Percentiles rank a stretch among this genome's conserved stretches.
Conservation (phyloP, 2,797 vertebrate species). For the Serranus cabrilla region DNA sequence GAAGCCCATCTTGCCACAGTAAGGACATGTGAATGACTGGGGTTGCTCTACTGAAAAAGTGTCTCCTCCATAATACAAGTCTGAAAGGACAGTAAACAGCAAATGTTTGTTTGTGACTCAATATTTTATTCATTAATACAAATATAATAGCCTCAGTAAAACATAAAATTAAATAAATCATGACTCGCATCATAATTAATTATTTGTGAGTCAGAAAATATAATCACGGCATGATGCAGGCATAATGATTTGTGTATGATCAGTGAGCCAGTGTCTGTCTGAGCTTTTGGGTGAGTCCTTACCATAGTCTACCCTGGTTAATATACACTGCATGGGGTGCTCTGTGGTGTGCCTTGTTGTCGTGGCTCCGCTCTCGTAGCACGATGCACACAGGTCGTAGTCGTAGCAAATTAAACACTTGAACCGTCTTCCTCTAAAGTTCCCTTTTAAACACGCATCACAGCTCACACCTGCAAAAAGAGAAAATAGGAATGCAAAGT, state of each 20-base stretch:
- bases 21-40: slow-evolving; percentile 99
- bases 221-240: slow-evolving; percentile 10
- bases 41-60: slow-evolving; percentile 99
- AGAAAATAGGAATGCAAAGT: slow-evolving; percentile 1
- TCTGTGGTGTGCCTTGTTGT: slow-evolving; percentile 98
- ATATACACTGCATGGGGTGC: slow-evolving; percentile 99
- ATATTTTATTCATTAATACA: background rate
- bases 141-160: background rate
- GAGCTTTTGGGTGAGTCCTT: slow-evolving; percentile 70
- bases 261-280: slow-evolving; percentile 7
- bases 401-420: slow-evolving; percentile 99
- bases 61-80: slow-evolving; percentile 99
- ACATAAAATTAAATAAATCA: background rate
- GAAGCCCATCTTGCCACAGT: slow-evolving; percentile 99
- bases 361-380: slow-evolving; percentile 99
- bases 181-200: background rate
- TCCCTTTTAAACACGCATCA: slow-evolving; percentile 99
- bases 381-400: slow-evolving; percentile 98
- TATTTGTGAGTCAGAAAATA: slow-evolving; percentile 11
- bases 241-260: slow-evolving; percentile 2
- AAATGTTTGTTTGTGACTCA: background rate
- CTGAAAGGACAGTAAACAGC: slow-evolving; percentile 77
- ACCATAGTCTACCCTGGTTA: slow-evolving; percentile 99
- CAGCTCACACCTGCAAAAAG: slow-evolving; percentile 96
- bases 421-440: slow-evolving; percentile 97